Conservation (phyloP, 2,888 invertebrate species). For the Hirtodrosophila histrioides region DNA sequence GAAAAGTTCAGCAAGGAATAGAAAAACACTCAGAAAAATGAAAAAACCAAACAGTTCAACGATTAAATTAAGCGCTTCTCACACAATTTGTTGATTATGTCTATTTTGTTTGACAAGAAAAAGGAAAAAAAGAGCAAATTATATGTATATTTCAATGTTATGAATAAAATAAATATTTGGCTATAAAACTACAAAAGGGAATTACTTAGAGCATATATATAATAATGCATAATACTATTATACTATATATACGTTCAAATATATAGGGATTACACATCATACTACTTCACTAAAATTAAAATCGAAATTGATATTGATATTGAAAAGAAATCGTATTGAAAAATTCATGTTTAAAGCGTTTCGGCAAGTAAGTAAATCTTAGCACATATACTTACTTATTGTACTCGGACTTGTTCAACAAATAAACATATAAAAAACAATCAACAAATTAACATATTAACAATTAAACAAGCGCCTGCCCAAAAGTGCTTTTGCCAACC, state of each 20-base stretch:
- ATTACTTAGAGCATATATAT: constrained; percentile 40
- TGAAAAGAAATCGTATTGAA: constrained; percentile 19
- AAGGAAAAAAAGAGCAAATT: constrained; percentile 43
- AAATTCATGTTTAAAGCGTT: constrained; percentile 7
- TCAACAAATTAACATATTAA: constrained; percentile 63
- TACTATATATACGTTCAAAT: constrained; percentile 38
- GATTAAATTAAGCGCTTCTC: constrained; percentile 75
- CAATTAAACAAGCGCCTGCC: constrained; percentile 71
- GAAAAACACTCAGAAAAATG: constrained; percentile 4
- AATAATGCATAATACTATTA: constrained; percentile 46
- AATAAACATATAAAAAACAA: constrained; percentile 23
- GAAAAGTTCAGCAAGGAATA: constrained; percentile 9
- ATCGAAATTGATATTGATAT: no score
- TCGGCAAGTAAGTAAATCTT: constrained; percentile 21
- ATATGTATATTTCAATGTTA: constrained; percentile 73
- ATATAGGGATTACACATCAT: constrained; percentile 48
- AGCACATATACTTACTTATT: constrained; percentile 36
- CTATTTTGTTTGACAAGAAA: constrained; percentile 33
- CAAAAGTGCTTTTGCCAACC: constrained; percentile 65
- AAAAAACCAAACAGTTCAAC: constrained; percentile 70
- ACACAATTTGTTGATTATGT: constrained; percentile 61
- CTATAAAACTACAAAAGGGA: constrained; percentile 44
- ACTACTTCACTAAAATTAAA: constrained; percentile 6
- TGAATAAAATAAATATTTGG: constrained; percentile 52
- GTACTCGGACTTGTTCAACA: constrained; percentile 54